Base-by-base conservation (phyloP, 2,888 invertebrate species). In the Himalopsyche japonica region DNA sequence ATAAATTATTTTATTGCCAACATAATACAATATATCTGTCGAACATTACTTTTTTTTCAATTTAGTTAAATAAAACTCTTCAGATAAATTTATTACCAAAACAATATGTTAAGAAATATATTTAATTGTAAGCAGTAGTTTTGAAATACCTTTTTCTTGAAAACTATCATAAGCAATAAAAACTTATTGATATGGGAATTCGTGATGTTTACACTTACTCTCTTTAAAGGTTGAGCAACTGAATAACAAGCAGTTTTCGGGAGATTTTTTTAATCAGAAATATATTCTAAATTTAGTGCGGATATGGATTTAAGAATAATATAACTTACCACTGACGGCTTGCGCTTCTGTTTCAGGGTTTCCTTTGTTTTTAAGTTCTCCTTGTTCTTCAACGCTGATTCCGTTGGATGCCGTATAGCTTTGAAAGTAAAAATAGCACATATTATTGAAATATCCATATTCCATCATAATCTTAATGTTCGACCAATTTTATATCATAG, bases 331-430 rank as follows among this genome's bases (percentile, higher is more conserved):
- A 43, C 79, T 82, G 18, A 92, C 93, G 0, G 92, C 92, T 86
- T 94, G 93, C 77, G 91, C 91, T 89, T 93, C 93, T 84, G 90
- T 90, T 49, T 92, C 92, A 2, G 93, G 92, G n/a, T 92, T 91
- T 76, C 93, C 93, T 78, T 90, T 90, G 87, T 93, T 93, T 89
- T 93, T 94, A 83, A 94, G 88, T 87, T 93, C 93, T 37, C 94
- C 94, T 87, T 92, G 91, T 89, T 94, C 94, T 88, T 94, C 90
- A 0, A 93, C 94, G 87, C 92, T 92, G 87, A 94, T 94, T 18
- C 94, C 94, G 88, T 94, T 94, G 15, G 92, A 93, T 20, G 94
- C 93, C 89, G 94, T 93, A 88, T 94, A 94, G 88, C 94, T 94
- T 87, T 77, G 88, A 86, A 48, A 80, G 27, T 48, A 48, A 80